These are phyloP conservation scores for Chymomyza costata DNA, from an alignment of 1,140 invertebrate genomes.

Conservation along the genomic window DNA sequence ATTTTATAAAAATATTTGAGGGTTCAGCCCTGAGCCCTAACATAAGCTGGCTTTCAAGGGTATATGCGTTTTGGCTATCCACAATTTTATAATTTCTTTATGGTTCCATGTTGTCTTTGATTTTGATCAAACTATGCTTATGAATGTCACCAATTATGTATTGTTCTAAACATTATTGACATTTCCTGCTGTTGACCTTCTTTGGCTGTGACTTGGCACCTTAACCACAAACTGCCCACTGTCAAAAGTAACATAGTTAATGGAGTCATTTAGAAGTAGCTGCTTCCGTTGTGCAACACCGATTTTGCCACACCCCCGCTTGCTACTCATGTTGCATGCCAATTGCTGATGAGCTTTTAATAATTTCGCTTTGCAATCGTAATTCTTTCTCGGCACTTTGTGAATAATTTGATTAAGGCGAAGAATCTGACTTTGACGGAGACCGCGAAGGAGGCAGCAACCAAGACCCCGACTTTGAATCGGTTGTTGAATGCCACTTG, in stretches of 20 bases:
- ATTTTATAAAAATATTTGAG: no score
- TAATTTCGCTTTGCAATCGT: slow-evolving; percentile 62
- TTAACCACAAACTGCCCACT: slow-evolving; percentile 6
- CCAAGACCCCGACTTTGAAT: no score
- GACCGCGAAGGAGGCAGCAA: slow-evolving; percentile 2
- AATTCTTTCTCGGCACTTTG: slow-evolving; percentile 61
- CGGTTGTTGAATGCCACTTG: no score
- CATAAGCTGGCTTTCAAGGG: slow-evolving; percentile 32
- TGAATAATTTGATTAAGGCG: slow-evolving; percentile 67
- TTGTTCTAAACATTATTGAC: no score
- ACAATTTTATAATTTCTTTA: not conserved
- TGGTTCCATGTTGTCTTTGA: not conserved
- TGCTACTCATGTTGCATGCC: slow-evolving; percentile 45
- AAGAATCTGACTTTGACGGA: slow-evolving; percentile 63
- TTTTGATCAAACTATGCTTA: not conserved
- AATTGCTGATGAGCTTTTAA: slow-evolving; percentile 72
- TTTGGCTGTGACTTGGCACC: not conserved
- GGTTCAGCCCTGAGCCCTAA: no score
- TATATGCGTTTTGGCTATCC: slow-evolving; percentile 13
- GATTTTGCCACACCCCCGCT: not conserved
- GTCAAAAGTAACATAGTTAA: slow-evolving; percentile 43
- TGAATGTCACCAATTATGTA: no score
- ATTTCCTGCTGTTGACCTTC: slow-evolving; percentile 7
- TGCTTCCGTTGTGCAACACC: slow-evolving; percentile 45
- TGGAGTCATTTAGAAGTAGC: slow-evolving; percentile 63